Evolutionary conservation across 2,888 invertebrate genomes (phyloP), one percentile per base, ranked within the genome.

Genomic region (Gortyna flavago): DNA sequence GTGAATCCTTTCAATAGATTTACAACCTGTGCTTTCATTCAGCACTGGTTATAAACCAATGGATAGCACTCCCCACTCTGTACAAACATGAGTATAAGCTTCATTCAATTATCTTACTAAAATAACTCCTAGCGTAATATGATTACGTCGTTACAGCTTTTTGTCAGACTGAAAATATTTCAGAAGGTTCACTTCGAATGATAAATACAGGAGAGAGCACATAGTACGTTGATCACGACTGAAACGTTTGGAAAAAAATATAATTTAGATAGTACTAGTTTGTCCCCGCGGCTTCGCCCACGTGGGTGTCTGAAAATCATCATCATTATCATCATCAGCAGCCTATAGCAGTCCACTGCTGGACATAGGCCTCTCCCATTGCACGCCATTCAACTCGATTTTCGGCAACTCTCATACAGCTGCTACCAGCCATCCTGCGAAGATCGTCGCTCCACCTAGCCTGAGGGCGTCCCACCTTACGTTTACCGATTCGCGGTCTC

Each of bases 41-140:
- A 48, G 21, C n/a, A 9, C 13, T 16, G 21, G 18, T 48, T 54
- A n/a, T 32, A 11, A 64, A 51, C 25, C 21, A 51, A 67, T 54
- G 1, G 51, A 48, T 18, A 67, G 8, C 64, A 48, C 62, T 64
- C 48, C 9, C 41, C 29, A 44, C 67, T 57, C n/a, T 57, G 25
- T 35, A 70, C 65, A 67, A 29, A 67, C 62, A 72, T 59, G 68
- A 64, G 62, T 69, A 75, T 44, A 69, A 48, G 77, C 79, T 77
- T 81, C 67, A 87, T 84, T 84, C 79, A 84, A 86, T 86, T 87
- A 87, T 81, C 32, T 72, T n/a, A 79, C 77, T 80, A 84, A 79
- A 87, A 87, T 86, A 87, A 85, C 86, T 87, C 68, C 51, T 70
- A 66, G 29, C 71, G 16, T 83, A 85, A 86, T 86, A 81, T 81